phyloP scores from a whole-genome alignment of 1,140 invertebrate species.

The Pseudomyrmex sp. region DNA sequence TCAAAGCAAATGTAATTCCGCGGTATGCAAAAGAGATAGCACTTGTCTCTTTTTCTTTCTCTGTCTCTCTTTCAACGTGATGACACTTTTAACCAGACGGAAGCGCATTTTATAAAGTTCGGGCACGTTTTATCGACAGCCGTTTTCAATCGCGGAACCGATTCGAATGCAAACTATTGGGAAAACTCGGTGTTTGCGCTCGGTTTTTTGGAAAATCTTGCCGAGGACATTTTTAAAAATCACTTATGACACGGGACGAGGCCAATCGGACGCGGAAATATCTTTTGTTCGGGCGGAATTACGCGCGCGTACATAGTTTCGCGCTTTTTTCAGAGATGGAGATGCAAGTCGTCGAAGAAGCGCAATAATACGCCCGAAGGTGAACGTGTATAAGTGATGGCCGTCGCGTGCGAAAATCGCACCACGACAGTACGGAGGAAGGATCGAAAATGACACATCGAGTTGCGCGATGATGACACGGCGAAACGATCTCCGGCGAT shows the following conservation, averaged over 20 bases:
- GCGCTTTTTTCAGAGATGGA: background rate
- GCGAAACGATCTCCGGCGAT: constrained; percentile 52
- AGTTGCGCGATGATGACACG: constrained; percentile 51
- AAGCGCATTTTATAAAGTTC: constrained; percentile 57
- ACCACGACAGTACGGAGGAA: constrained; percentile 24
- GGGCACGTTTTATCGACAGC: constrained; percentile 53
- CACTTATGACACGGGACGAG: background rate
- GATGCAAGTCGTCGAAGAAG: constrained; percentile 11
- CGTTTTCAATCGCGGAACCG: constrained; percentile 49
- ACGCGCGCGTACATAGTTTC: too few relatives aligned
- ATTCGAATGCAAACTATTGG: constrained; percentile 61
- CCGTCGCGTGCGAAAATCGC: constrained; percentile 46
- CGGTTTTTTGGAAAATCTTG: constrained; percentile 41
- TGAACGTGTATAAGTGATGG: constrained; percentile 32
- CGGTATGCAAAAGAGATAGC: background rate
- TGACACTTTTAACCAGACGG: constrained; percentile 26
- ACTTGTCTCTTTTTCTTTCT: background rate
- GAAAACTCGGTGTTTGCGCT: background rate
- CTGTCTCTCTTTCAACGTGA: background rate
- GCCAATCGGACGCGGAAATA: background rate
- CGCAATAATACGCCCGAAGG: constrained; percentile 39
- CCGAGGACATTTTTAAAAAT: constrained; percentile 34
- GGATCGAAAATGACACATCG: constrained; percentile 23
- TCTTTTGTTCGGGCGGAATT: background rate
- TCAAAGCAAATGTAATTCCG: background rate